These are phyloP conservation scores for Clunio marinus DNA, from an alignment of 2,888 invertebrate species.

Conservation along the genomic window DNA sequence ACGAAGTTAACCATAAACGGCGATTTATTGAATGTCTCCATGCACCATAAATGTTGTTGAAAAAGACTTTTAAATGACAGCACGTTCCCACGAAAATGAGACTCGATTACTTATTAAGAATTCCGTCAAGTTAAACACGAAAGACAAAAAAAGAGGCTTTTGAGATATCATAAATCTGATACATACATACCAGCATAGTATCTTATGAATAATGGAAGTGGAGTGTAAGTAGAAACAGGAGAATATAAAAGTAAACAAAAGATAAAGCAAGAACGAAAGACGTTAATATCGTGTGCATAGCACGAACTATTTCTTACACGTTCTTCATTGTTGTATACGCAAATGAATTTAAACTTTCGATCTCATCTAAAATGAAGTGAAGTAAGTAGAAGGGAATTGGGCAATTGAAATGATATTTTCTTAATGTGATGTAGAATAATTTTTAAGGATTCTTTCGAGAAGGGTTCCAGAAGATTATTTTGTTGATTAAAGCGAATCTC, in stretches of 20 bases:
- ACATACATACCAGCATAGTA: not conserved
- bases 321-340: conserved; percentile 9
- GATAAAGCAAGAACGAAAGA: conserved; percentile 14
- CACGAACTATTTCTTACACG: conserved; percentile 35
- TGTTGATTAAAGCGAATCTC: too few species aligned
- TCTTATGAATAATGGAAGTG: conserved; percentile 16
- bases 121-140: conserved; percentile 25
- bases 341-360: conserved; percentile 22
- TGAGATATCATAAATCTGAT: conserved; percentile 35
- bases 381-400: not conserved
- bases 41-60: conserved; percentile 28
- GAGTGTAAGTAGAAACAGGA: not conserved
- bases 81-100: conserved; percentile 38
- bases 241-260: conserved; percentile 19
- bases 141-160: not conserved
- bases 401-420: not conserved
- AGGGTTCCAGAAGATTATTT: too few species aligned
- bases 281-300: conserved; percentile 39
- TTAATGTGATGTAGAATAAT: not conserved
- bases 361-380: not conserved
- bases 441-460: not conserved
- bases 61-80: conserved; percentile 30
- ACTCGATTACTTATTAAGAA: conserved; percentile 20
- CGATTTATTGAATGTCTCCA: conserved; percentile 11
- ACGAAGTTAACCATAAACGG: conserved; percentile 1